These are phyloP conservation scores for Strix uralensis DNA, from an alignment of 2,113 vertebrate genomes.

Conservation along the genomic window DNA sequence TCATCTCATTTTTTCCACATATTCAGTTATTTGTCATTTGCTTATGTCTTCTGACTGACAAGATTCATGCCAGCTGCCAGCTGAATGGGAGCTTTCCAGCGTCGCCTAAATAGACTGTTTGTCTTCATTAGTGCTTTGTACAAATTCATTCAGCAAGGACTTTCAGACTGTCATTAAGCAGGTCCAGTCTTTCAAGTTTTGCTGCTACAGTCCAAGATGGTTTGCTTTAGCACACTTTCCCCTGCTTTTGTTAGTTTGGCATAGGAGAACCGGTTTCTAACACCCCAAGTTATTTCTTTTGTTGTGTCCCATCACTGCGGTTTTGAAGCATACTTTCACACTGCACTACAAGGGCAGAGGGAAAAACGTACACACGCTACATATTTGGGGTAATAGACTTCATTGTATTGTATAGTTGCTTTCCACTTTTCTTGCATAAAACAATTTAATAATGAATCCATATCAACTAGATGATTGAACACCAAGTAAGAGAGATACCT, in stretches of 20 bases:
- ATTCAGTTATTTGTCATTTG: slow-evolving; percentile 65
- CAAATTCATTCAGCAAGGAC: slow-evolving; percentile 37
- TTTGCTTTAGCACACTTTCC: neutral
- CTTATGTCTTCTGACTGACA: slow-evolving; percentile 61
- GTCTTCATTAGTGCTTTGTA: slow-evolving; percentile 67
- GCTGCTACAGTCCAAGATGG: neutral
- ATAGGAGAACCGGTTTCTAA: neutral
- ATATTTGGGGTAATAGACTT: neutral
- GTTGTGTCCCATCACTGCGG: fast-evolving
- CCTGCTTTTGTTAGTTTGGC: neutral
- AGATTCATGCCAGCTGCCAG: slow-evolving; percentile 60
- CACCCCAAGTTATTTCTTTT: neutral
- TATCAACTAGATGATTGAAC: neutral
- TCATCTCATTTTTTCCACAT: slow-evolving; percentile 59
- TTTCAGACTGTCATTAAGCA: neutral
- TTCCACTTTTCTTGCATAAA: neutral
- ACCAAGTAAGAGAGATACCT: neutral
- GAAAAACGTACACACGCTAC: neutral
- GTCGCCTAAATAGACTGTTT: slow-evolving; percentile 52
- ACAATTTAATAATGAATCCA: neutral
- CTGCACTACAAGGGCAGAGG: neutral
- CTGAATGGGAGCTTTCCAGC: slow-evolving; percentile 66
- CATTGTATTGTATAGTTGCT: neutral
- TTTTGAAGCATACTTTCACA: neutral
- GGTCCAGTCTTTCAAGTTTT: slow-evolving; percentile 33